These are phyloP conservation scores for Oxytorus armatus DNA, from an alignment of 2,888 invertebrate species.

Conservation along the genomic window DNA sequence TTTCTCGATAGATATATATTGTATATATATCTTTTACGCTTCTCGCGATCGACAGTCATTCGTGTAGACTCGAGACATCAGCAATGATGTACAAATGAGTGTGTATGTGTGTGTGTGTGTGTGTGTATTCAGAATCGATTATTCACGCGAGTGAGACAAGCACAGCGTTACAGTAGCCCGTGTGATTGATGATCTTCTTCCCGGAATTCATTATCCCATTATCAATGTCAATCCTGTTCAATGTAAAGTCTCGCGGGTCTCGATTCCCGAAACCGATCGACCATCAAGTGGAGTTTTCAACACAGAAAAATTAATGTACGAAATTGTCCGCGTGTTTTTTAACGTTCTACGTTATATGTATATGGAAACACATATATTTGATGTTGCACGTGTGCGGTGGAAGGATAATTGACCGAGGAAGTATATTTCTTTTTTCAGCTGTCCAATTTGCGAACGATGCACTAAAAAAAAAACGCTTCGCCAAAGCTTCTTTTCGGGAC, in stretches of 20 bases:
- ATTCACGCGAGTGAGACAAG: slow-evolving; percentile 60
- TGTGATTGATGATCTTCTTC: slow-evolving; percentile 65
- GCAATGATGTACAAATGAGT: neutral
- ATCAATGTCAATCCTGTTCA: slow-evolving; percentile 61
- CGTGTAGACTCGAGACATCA: slow-evolving; percentile 8
- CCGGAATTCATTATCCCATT: slow-evolving; percentile 66
- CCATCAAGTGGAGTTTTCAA: slow-evolving; percentile 5
- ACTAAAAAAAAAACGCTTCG: no score
- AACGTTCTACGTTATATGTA: neutral
- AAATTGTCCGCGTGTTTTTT: neutral
- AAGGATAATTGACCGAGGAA: neutral
- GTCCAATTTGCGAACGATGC: no score
- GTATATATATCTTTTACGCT: slow-evolving; percentile 12
- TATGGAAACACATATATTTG: neutral
- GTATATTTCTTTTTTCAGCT: no score
- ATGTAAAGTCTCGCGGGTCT: slow-evolving; percentile 1
- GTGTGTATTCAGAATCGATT: slow-evolving; percentile 57
- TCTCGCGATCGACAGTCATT: slow-evolving; percentile 21
- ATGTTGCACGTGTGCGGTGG: neutral
- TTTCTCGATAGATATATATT: slow-evolving; percentile 45
- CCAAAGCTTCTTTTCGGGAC: no score
- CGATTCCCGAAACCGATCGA: slow-evolving; percentile 62
- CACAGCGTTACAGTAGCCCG: slow-evolving; percentile 53
- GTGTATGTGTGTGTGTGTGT: slow-evolving; percentile 1
- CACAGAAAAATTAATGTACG: slow-evolving; percentile 14